phyloP scores from a whole-genome alignment of 2,113 vertebrate species.

The Tetraodon nigroviridis region DNA sequence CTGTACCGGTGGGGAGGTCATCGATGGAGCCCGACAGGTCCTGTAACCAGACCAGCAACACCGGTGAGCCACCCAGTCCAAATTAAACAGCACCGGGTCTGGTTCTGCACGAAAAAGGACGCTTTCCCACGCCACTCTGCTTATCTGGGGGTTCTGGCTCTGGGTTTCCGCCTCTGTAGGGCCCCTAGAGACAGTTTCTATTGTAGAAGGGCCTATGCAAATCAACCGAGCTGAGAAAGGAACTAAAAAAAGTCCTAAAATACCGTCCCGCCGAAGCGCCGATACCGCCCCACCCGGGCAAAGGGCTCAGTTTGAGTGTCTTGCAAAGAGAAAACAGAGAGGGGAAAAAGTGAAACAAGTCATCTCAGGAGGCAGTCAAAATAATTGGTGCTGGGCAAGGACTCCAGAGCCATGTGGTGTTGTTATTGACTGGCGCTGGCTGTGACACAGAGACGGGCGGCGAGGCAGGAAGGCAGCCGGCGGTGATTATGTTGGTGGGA shows the following conservation, averaged over 20 bases:
- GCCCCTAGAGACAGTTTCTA: no score
- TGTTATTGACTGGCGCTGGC: conserved; percentile 55
- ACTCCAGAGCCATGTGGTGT: conserved; percentile 54
- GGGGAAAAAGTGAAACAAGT: conserved; percentile 23
- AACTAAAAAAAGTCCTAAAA: no score
- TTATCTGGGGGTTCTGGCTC: no score
- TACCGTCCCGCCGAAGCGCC: conserved; percentile 19
- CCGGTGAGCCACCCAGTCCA: neutral
- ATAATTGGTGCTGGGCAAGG: conserved; percentile 56
- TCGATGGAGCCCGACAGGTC: conserved; percentile 98
- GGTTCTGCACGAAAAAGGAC: no score
- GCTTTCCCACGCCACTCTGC: no score
- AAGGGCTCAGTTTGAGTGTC: conserved; percentile 17
- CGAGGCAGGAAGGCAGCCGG: conserved; percentile 44
- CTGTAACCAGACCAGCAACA: conserved; percentile 66
- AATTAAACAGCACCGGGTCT: no score
- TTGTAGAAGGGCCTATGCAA: no score
- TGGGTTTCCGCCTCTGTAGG: no score
- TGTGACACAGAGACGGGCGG: conserved; percentile 50
- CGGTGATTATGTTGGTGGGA: conserved; percentile 51
- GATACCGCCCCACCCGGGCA: conserved; percentile 48
- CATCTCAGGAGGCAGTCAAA: conserved; percentile 55
- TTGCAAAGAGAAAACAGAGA: conserved; percentile 22
- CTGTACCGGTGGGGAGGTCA: conserved; percentile 94
- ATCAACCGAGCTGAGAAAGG: no score